Evolutionary conservation across 2,888 invertebrate species (phyloP).

Genomic region (Matsumyia berberina): DNA sequence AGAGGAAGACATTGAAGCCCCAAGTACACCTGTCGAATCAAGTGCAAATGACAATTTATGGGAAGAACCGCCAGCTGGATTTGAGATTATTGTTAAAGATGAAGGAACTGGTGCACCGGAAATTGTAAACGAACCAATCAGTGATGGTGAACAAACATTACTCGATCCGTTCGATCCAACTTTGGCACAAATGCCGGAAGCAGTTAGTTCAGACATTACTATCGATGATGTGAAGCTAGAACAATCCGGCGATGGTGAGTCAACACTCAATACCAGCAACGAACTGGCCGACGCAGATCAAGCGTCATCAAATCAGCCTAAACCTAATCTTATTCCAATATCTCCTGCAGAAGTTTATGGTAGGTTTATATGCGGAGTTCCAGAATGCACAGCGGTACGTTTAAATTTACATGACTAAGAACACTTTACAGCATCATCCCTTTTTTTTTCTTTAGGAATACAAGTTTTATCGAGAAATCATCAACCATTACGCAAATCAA

Average conservation of each 20-base stretch:
- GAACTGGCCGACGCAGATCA: no score
- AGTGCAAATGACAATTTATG: not conserved
- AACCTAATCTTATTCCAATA: no score
- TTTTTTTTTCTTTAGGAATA: slow-evolving; percentile 1
- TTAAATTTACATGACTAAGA: not conserved
- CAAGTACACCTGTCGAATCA: not conserved
- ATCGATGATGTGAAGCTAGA: no score
- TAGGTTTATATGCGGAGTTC: not conserved
- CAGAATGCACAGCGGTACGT: slow-evolving; percentile 15
- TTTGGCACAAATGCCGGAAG: not conserved
- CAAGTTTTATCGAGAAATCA: slow-evolving; percentile 8
- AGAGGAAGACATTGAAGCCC: not conserved
- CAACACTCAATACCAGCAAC: no score
- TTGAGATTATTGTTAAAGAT: slow-evolving; percentile 15
- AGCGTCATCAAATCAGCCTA: no score
- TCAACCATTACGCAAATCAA: slow-evolving; percentile 6
- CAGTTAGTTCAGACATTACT: not conserved
- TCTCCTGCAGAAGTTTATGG: no score
- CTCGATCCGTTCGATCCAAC: not conserved
- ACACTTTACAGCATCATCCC: not conserved
- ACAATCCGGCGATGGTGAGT: no score
- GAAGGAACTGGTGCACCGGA: not conserved
- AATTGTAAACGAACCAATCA: slow-evolving; percentile 22
- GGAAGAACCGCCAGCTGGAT: not conserved
- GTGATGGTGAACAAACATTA: slow-evolving; percentile 3